Base-by-base conservation (phyloP, 1,140 invertebrate species). In the Solen grandis region DNA sequence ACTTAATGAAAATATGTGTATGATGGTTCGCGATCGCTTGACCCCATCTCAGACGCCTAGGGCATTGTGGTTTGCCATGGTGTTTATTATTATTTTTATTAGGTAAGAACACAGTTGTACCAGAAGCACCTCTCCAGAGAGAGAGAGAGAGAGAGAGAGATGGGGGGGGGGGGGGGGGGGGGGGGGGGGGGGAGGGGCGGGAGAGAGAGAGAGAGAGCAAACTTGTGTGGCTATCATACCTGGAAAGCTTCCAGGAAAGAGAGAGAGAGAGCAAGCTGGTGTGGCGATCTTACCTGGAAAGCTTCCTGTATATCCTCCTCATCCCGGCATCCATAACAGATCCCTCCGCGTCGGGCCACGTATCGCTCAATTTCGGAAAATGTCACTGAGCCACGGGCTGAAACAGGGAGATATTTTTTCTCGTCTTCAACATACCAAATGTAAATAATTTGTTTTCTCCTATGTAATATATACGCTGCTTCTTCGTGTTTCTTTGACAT, bases 221-320 rank as follows among this genome's bases (percentile, higher is more conserved):
- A n/a, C n/a, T 46, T 46, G 8, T 46, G 19, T 19, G 8, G 8
- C 41, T 19, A 46, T 46, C 41, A 10, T 10, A 19, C 19, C 41
- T 46, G 19, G 19, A 46, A 8, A 46, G 19, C 19, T 8, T 46
- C 8, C 19, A 8, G 8, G 8, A 10, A 46, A 46, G 41, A 10
- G 41, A 46, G 19, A 10, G 19, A 46, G 19, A 19, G 19, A 46
- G 19, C 41, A 8, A 19, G 41, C 41, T 10, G 41, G 19, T 46
- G 19, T 46, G 41, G 8, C 19, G n/a, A n/a, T 46, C 31, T 1
- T 2, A 87, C 86, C 73, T 85, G 83, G 52, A 89, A 89, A 5
- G 88, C 88, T 29, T 83, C 86, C 35, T 83, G 66, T 13, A 88
- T 87, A 52, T 88, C 88, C 59, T 86, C 85, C 57, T 87, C 84